Evolutionary conservation across 2,888 invertebrate genomes (phyloP), one percentile per base, ranked within the genome.

Genomic region (Drosophila leonis): DNA sequence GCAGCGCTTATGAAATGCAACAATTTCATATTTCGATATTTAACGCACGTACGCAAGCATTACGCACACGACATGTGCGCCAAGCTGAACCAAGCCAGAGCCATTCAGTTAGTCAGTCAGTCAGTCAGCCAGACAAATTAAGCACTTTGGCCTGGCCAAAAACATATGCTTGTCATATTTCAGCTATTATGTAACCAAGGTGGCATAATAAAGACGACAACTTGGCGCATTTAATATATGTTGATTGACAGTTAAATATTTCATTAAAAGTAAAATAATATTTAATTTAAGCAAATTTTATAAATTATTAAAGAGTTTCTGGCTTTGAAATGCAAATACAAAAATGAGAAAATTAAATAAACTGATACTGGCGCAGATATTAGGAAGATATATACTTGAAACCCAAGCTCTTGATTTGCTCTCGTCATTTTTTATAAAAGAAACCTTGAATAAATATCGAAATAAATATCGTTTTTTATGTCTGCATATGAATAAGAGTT

Each of bases 21-120:
- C 35, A 67, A 69, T 76, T 75, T 71, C 55, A 71, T 55, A 48
- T 80, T 79, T 81, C 72, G 51, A 75, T 76, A 80, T 78, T 75
- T 75, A 72, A 68, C 65, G 65, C 85, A 79, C 83, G 86, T 80
- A 76, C 60, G 61, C 64, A 57, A 46, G 54, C 83, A 78, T 88
- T 83, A 72, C 86, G 75, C 86, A 83, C 82, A 80, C 88, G 88
- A 60, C 69, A 46, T 48, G 63, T 65, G 15, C 48, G 33, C 29
- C 56, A 18, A 49, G 49, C 33, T 33, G 49, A 49, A 33, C 49
- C 31, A 12, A 49, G 18, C 18, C 46, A 41, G 8, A 39, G 7
- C 4, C 41, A 37, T 15, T 39, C 39, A 44, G 46, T 24, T 37
- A 31, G 27, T 7, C 20, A 20, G 55, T 5, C 54, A 44, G 46